Base-by-base conservation (phyloP, 2,888 invertebrate species). In the Mesorhabditis belari region DNA sequence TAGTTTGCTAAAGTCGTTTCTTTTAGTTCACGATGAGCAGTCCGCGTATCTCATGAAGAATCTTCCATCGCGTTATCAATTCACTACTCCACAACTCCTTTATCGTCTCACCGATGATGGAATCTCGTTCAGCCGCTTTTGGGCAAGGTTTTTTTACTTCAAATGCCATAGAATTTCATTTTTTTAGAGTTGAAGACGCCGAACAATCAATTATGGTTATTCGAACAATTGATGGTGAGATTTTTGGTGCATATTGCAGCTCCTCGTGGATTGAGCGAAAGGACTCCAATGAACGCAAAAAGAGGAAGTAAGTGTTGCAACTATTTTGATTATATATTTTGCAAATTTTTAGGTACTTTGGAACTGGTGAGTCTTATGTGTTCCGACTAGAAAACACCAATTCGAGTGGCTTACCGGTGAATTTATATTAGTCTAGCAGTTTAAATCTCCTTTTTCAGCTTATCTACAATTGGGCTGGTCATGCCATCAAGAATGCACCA, bases 221-320 rank as follows among this genome's bases (percentile, higher is more conserved):
- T 28, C 72, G 72, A 44, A 61, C 71, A 26, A 74, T 73, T 5
- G 57, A 53, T 6, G 72, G 72, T 24, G 72, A 75, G 3, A 62
- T 75, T 5, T 79, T 79, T 62, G 79, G 79, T n/a, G 79, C 79
- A 5, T 79, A 77, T 59, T 72, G 76, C 54, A 71, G 71, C 26
- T 69, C 74, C 1, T 67, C 71, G 5, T 79, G 79, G 79, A 61
- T 66, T 5, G 79, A 79, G 57, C 54, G 79, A 60, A 64, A 71
- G 28, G 79, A 79, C 55, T 49, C 74, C 3, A 66, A 71, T 27
- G 79, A 79, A 58, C 61, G 79, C 52, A 67, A 66, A 6, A 68
- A 68, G 29, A 67, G 67, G 23, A 71, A 68, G 73, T 72, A 60
- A 55, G 60, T 27, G 21, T 4, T 12, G 44, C n/a, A n/a, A n/a